Base-by-base conservation (phyloP, 2,888 invertebrate genomes). In the Apamea epomidion region DNA sequence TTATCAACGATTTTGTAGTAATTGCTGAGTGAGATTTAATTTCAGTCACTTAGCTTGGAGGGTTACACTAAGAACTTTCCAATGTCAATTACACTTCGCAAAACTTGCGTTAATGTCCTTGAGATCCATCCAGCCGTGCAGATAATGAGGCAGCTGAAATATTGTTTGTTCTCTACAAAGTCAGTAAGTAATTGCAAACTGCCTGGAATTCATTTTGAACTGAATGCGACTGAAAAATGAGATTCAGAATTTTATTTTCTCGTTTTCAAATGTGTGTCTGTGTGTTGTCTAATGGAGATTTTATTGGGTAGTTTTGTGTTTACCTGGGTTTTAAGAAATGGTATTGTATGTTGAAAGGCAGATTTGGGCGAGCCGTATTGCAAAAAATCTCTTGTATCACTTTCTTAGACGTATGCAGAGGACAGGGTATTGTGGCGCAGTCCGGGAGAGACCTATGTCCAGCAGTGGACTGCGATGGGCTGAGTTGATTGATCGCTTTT, bases 51-150 rank as follows among this genome's bases (percentile, higher is more conserved):
- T n/a, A 68, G 70, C 60, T 70, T 58, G 21, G n/a, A 60, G 70
- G 58, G 76, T 83, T 42, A 32, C 60, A 76, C 37, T 64, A 16
- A 18, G 0, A 83, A 83, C 65, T 83, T 76, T 76, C n/a, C 25
- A 75, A 62, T 69, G 45, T 48, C 54, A 84, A 58, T 84, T 83
- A 84, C 62, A 72, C 29, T 73, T 84, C 16, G 25, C 29, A 62
- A 60, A 81, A 78, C 37, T 82, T 84, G 48, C n/a, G 32, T 37
- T 60, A 71, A 68, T 62, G 68, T 58, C 21, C 5, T n/a, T n/a
- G 60, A 37, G 67, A 60, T 77, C 18, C 29, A 16, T 72, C 54
- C 72, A 82, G 68, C 48, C 68, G 48, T n/a, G 21, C n/a, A 37
- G 18, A 68, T 72, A 82, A 76, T 83, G 54, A 83, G 77, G 37